Evolutionary conservation across 2,888 invertebrate genomes (phyloP), one percentile per base, ranked within the genome.

Genomic region (Platycnemis pennipes): DNA sequence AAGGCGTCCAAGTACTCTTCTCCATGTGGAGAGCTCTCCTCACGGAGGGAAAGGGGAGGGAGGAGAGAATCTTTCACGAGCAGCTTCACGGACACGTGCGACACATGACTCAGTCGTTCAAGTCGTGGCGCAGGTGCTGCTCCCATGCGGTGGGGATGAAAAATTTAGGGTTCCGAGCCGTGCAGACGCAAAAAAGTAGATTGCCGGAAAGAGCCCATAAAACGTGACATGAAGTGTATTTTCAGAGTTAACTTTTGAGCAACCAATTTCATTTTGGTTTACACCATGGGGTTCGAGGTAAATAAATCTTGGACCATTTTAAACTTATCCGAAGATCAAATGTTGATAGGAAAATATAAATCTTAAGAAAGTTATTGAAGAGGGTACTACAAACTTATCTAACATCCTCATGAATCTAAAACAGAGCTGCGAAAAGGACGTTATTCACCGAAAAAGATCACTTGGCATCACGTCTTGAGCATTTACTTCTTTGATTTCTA

Each of bases 101-200:
- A 77, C 77, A 37, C 77, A 77, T 77, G 77, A 77, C 77, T 77
- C 77, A 77, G 77, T 77, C 4, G 77, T 37, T 77, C 77, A 37
- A 77, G 31, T 77, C 16, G 77, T 77, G 77, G 77, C 77, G 37
- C 77, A 77, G 77, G 77, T 77, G 77, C 31, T 77, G 37, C 13
- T 37, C 37, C 37, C 31, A 13, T 37, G 37, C 77, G 37, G 77
- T 11, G 31, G 13, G 37, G 5, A 77, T 77, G 77, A 77, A 77
- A 77, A 77, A 77, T 77, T 77, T 37, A 77, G 26, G 77, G 31
- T 3, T 77, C 2, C 77, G 22, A 37, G 77, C 31, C 31, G 77
- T 31, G 31, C 37, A 77, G 37, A 26, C 31, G 37, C 31, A 37
- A 13, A 16, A 31, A 63, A 77, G 37, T n/a, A 77, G 37, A 77